phyloP scores from a whole-genome alignment of 1,140 invertebrate species.

The Thereuonema tuberculata region DNA sequence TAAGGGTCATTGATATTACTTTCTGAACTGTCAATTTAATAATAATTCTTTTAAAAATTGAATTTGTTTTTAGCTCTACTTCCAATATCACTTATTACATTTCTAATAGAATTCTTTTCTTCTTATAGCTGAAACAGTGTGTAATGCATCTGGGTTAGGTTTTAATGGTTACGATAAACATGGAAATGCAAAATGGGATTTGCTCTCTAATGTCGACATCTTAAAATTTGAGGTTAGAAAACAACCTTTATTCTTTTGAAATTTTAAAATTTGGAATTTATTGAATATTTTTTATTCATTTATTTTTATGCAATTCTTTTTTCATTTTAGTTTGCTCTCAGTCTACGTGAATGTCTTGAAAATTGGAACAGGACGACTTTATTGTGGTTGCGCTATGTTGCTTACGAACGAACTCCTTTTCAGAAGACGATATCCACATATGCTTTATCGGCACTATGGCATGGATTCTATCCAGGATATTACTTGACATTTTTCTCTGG shows the following conservation, averaged over 20 bases:
- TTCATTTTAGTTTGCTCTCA: conserved; percentile 49
- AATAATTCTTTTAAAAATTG: too few species aligned
- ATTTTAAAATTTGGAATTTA: too few species aligned
- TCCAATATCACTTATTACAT: not conserved
- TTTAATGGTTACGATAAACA: conserved; percentile 66
- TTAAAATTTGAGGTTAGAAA: conserved; percentile 77
- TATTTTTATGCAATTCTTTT: too few species aligned
- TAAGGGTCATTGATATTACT: too few species aligned
- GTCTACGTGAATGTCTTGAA: conserved; percentile 62
- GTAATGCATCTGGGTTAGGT: conserved; percentile 84
- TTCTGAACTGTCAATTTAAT: too few species aligned
- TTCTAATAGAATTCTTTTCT: too few species aligned
- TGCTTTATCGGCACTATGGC: conserved; percentile 82
- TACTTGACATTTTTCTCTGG: conserved; percentile 85
- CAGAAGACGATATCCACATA: conserved; percentile 49
- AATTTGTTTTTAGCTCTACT: not conserved
- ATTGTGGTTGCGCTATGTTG: conserved; percentile 68
- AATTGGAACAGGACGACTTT: conserved; percentile 88
- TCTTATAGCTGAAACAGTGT: conserved; percentile 66
- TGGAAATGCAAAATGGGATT: conserved; percentile 62
- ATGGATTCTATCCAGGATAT: conserved; percentile 95
- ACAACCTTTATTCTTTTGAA: too few species aligned
- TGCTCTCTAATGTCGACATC: conserved; percentile 79
- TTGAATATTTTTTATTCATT: conserved; percentile 21
- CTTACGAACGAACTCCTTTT: conserved; percentile 59